Base-by-base conservation (phyloP, 2,113 vertebrate species). In the Etheostoma spectabile region DNA sequence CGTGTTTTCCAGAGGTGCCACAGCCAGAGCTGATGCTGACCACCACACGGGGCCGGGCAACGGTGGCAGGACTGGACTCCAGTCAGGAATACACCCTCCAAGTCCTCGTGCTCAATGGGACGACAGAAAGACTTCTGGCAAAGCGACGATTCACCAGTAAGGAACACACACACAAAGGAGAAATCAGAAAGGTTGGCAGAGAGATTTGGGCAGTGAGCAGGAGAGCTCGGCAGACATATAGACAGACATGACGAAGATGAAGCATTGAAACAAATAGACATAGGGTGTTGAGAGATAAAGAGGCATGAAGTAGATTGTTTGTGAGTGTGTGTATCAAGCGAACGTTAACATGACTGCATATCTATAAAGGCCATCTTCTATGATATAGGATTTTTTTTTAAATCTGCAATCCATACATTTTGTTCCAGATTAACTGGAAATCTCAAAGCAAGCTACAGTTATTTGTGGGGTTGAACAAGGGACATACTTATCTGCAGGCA, bases 21-120 rank as follows among this genome's bases (percentile, higher is more conserved):
- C 97, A 98, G 82, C 97, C 97, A 18, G 97, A 97, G 88, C 95
- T 98, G 89, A 97, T 98, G 97, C 93, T 98, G 94, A 99, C 96
- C 73, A 98, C 97, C 84, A 98, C 96, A 14, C 94, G 95, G 22
- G 96, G 96, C 42, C 95, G 97, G 70, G 97, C 96, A 3, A 98
- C 97, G 0, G 97, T 98, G 51, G 97, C 95, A 1, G 97, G 97
- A 3, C 92, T 99, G 87, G 96, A 96, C 92, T 94, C 97, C 60
- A 91, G 91, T 60, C 97, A 98, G 90, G 97, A 96, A 75, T 97
- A 98, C 70, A 92, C 89, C 0, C 92, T 98, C 64, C 97, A 98
- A 74, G 95, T 98, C 76, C 96, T 97, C 0, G 82, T 95, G 76
- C 96, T 98, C 51, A 96, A 96, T 0, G 95, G 96, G 55, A 97